These are phyloP conservation scores for Scytalopus superciliaris DNA, from an alignment of 2,113 vertebrate species.

Conservation along the genomic window DNA sequence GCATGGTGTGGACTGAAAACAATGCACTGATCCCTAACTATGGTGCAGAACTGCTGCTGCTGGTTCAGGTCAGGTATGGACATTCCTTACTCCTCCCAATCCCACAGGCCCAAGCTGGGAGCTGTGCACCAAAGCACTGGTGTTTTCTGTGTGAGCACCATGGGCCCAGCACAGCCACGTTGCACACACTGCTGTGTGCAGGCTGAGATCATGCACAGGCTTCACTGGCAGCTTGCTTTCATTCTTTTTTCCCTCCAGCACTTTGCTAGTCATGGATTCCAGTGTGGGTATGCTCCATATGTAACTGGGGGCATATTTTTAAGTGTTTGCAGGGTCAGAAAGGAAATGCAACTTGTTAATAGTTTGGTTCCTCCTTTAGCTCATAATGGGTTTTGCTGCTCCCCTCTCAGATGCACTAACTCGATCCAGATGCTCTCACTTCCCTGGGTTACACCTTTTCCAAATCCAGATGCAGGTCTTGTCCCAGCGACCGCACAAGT, in stretches of 20 bases:
- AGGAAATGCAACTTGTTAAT: not conserved
- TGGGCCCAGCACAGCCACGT: too few species aligned
- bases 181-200: not conserved
- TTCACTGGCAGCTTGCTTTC: not conserved
- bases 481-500: not conserved
- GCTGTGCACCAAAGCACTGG: not conserved
- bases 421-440: not conserved
- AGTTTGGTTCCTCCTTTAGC: not conserved
- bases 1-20: not conserved
- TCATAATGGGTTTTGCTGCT: not conserved
- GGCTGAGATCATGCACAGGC: rapidly evolving
- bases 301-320: not conserved
- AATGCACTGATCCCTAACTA: rapidly evolving
- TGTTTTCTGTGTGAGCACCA: not conserved
- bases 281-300: not conserved
- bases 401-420: rapidly evolving
- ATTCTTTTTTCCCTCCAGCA: not conserved
- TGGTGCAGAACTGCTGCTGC: not conserved
- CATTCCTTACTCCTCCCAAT: rapidly evolving
- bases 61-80: rapidly evolving
- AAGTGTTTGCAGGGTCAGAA: not conserved
- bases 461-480: too few species aligned
- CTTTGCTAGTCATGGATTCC: not conserved
- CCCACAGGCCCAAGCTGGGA: not conserved
- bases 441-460: not conserved